Evolutionary conservation across 2,797 vertebrate genomes (phyloP), one percentile per base, ranked within the genome.

Genomic region (Thripadectes ignobilis): DNA sequence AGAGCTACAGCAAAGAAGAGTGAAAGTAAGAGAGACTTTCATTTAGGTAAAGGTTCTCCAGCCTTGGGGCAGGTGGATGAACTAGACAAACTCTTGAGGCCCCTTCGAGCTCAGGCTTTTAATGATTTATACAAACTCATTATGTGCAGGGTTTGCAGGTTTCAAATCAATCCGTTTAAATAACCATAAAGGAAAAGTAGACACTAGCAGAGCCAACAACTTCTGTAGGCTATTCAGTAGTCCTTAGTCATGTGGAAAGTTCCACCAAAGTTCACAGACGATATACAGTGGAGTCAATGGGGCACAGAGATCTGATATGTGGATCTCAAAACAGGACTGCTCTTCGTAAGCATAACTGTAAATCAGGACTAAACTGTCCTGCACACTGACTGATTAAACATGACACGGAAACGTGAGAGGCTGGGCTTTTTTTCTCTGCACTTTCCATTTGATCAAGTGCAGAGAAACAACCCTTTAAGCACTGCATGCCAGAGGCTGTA

Each of bases 171-270:
- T 82, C 93, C 92, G 85, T 96, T 94, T 92, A 94, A 95, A 97
- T 39, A 93, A 92, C 84, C 63, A 94, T 85, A 95, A 85, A 93
- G 91, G 74, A 94, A 90, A 92, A 96, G 93, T 95, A 95, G 96
- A 95, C 95, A 92, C 92, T 5, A 90, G 67, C 94, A 82, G 94
- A 94, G 95, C 88, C 96, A 94, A 79, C 91, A 96, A 77, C 92
- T 94, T 90, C 85, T 94, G 94, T 15, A 54, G 80, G 91, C 96
- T 96, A 96, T 96, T 97, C 94, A 97, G 89, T 61, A 95, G 94
- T 75, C 96, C 95, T 96, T 95, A 96, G 91, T 95, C 95, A 97
- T 96, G 94, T 93, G 95, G 94, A 95, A 96, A 96, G 94, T 79
- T 79, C 93, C 88, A 96, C 79, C 96, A 72, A 94, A 96, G 95